Conservation (phyloP, 2,797 vertebrate genomes). For the Neosilurus mollespiculum region DNA sequence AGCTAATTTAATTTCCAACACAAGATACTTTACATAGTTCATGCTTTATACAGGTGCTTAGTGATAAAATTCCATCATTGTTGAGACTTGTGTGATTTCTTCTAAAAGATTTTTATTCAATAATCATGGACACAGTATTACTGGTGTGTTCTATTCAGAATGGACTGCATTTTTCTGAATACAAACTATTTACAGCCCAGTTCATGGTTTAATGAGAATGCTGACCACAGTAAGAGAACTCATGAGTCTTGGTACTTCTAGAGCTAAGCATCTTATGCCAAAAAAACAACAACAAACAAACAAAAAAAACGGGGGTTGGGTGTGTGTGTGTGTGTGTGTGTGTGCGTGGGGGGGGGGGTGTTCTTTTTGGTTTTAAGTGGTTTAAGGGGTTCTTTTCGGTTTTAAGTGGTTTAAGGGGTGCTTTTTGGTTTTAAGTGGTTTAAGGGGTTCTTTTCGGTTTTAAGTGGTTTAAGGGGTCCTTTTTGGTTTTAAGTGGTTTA, state of each 20-base stretch:
- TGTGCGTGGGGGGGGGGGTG: too few species aligned
- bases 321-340: too few species aligned
- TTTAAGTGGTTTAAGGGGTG: too few species aligned
- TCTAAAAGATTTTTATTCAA: neutral
- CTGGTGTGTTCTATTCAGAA: neutral
- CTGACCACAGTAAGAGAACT: neutral
- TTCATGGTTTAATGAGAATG: neutral
- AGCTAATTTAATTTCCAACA: neutral
- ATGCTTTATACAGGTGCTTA: neutral
- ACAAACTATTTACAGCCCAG: neutral
- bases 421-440: too few species aligned
- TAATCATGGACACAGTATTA: neutral
- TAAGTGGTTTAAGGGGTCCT: too few species aligned
- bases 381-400: too few species aligned
- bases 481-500: too few species aligned
- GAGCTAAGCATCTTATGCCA: neutral
- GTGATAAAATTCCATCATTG: neutral
- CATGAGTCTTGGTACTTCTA: neutral
- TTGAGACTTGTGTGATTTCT: neutral
- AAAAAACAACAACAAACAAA: too few species aligned
- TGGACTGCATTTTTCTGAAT: neutral
- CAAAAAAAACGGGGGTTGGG: too few species aligned
- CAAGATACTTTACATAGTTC: neutral
- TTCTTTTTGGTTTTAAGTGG: too few species aligned
- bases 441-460: too few species aligned